Evolutionary conservation across 2,888 invertebrate species (phyloP), one percentile per base, ranked within the genome.

Genomic region (Hydrotaea cyrtoneurina): DNA sequence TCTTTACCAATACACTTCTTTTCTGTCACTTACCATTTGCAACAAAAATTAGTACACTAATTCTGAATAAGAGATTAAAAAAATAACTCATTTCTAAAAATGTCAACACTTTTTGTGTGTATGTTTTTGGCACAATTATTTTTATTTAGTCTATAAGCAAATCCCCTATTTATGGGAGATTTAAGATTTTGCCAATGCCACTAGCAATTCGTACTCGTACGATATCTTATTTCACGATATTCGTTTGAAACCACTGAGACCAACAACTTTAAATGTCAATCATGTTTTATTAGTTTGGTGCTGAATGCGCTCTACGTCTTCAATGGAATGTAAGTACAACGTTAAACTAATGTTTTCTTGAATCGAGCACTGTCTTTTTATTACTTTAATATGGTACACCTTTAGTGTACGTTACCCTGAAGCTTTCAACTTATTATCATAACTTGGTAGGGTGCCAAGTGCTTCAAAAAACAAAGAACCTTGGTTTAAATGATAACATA

Each of bases 381-480:
- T 46, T 17, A 46, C 39, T 43, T 43, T 43, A 50, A 4, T 8
- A 39, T 39, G 4, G n/a, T 21, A 21, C 21, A 55, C 21, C 10
- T 21, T 17, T 17, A 55, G 17, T 55, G 55, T 10, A 1, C 21
- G 21, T 57, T 23, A n/a, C 57, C 39, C 17, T 73, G 17, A 66
- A 73, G 39, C 39, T 23, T 21, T 64, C 43, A 64, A 64, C 59
- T n/a, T 15, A 2, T 62, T 74, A 43, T 57, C 43, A 15, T 15
- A n/a, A n/a, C 10, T 69, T 17, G 43, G 83, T 78, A 66, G 78
- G 81, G 84, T 78, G 76, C 76, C 78, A 31, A 31, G 31, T 7
- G 31, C 31, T 39, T 13, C 11, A 31, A 31, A 31, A 2, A 39
- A 72, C n/a, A 71, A 59, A 55, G 64, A 46, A 77, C 72, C 73